Percentiles rank a stretch among this genome's conserved stretches.
These are phyloP conservation scores for Platycheirus albimanus DNA, from an alignment of 2,888 invertebrate species.

Conservation along the genomic window DNA sequence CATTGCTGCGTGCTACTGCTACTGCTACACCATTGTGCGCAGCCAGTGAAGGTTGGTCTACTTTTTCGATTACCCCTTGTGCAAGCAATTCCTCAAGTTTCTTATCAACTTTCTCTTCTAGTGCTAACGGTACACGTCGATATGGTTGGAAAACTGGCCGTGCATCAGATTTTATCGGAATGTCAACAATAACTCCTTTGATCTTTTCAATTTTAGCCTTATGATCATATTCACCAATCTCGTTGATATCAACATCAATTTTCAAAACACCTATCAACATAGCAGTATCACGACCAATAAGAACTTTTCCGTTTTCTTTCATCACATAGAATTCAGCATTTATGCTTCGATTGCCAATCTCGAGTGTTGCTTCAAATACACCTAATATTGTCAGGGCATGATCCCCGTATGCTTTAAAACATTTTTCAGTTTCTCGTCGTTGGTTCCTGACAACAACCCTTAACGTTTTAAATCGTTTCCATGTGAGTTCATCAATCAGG, in stretches of 20 bases:
- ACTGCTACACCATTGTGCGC: too few relatives aligned
- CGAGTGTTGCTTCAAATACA: neutral
- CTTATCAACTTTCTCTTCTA: too few relatives aligned
- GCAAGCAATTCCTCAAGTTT: too few relatives aligned
- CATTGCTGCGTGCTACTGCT: too few relatives aligned
- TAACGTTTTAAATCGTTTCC: neutral
- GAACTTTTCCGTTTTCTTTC: neutral
- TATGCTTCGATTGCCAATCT: neutral
- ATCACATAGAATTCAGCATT: neutral
- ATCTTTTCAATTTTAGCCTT: too few relatives aligned
- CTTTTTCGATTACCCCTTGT: too few relatives aligned
- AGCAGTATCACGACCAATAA: neutral
- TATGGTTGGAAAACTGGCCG: too few relatives aligned
- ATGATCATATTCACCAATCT: neutral
- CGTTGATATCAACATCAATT: too few relatives aligned
- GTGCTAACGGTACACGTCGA: too few relatives aligned
- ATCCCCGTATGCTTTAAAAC: neutral
- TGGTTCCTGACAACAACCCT: neutral
- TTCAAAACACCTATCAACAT: neutral
- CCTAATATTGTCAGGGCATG: neutral
- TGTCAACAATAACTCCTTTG: too few relatives aligned
- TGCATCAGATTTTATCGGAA: too few relatives aligned
- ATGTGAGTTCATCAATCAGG: neutral
- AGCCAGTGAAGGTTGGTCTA: too few relatives aligned
- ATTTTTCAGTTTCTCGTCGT: neutral